Base-by-base conservation (phyloP, 2,113 vertebrate genomes). In the Leptocoma aspasia region DNA sequence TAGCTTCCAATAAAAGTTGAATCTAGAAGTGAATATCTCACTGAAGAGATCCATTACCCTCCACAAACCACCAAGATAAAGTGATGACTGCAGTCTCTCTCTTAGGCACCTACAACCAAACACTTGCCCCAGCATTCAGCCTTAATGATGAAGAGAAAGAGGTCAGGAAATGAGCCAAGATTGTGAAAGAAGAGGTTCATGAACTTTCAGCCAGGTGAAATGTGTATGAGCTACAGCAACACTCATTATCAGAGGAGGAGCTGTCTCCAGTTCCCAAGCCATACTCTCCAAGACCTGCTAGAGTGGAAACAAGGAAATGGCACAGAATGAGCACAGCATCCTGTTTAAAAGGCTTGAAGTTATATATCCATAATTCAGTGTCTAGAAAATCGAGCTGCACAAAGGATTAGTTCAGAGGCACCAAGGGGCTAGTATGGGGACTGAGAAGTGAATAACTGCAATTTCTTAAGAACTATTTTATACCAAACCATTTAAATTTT, bases 151-250 rank as follows among this genome's bases (percentile, higher is more conserved):
- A 93, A 77, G 33, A 90, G 56, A 83, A 88, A 66, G 47, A 50
- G 44, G 89, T n/a, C 1, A 12, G 92, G 86, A 95, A 93, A 73
- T 41, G 64, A 79, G 86, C 76, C 86, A 94, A 66, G 85, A 94
- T 86, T 97, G 83, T 4, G 31, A 95, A 95, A 97, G 64, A 90
- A 59, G 54, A 92, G 60, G 76, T 91, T 96, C 72, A 64, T 1
- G 31, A 92, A 94, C 65, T 94, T 92, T 75, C 53, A 81, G 56
- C 37, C 56, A 75, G 86, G 60, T 96, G 64, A 89, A 90, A 66
- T 35, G 57, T 30, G 12, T 71, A 30, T 14, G 45, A 90, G 57
- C 66, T 92, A 54, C 35, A 95, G 79, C 49, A 93, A 73, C 30
- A 23, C 23, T 66, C 47, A 41, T 83, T 83, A 66, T 81, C 86